Conservation (phyloP, 1,140 invertebrate species). For the Anadara kagoshimensis region DNA sequence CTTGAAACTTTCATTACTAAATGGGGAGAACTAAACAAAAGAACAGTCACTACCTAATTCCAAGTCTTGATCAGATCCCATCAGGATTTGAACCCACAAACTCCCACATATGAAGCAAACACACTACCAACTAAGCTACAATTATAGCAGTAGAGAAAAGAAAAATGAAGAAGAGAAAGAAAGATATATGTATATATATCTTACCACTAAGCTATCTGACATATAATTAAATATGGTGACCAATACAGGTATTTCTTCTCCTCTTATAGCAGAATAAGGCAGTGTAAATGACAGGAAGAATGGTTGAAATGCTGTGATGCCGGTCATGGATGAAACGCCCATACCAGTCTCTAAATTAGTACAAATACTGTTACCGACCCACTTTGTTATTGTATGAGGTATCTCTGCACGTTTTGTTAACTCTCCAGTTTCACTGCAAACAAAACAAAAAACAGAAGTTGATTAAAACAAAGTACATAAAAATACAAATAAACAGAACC, state of each 20-base stretch:
- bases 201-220: constrained; percentile 79
- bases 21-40: no score
- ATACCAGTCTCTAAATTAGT: constrained; percentile 88
- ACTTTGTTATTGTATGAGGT: constrained; percentile 93
- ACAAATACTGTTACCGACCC: constrained; percentile 95
- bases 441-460: constrained; percentile 28
- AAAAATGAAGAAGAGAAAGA: no score
- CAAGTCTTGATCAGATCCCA: neutral
- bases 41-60: neutral
- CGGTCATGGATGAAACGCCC: constrained; percentile 80
- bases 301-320: constrained; percentile 89
- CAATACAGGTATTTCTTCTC: constrained; percentile 92
- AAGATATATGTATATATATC: constrained; percentile 26
- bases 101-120: no score
- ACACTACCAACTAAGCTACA: no score
- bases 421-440: constrained; percentile 74
- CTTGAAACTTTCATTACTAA: no score
- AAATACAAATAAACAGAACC: neutral
- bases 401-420: constrained; percentile 76
- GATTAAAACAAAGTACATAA: neutral
- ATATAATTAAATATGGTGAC: constrained; percentile 95
- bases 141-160: no score
- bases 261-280: constrained; percentile 91
- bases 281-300: constrained; percentile 91
- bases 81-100: no score